Conservation (phyloP, 1,140 invertebrate genomes). For the Mercenaria mercenaria region DNA sequence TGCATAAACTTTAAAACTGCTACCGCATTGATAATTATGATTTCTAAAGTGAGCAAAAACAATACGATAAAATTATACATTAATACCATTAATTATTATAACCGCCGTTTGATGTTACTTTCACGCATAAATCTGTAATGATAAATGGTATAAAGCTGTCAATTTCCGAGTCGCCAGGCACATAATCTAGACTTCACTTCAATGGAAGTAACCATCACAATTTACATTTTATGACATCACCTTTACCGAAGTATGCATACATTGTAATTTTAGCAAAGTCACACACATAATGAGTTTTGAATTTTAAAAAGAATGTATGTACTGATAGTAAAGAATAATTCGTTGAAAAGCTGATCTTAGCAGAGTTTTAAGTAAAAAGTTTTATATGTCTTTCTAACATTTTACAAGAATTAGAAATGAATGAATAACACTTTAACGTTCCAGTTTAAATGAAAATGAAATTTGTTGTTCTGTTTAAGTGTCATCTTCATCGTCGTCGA, state of each 20-base stretch:
- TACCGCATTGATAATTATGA: constrained; percentile 1
- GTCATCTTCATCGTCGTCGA: no score
- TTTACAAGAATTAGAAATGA: no score
- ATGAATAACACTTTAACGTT: no score
- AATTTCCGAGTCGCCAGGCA: constrained; percentile 27
- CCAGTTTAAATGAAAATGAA: not conserved
- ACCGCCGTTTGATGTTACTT: constrained; percentile 44
- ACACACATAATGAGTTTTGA: not conserved
- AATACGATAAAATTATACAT: constrained; percentile 43
- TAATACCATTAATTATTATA: constrained; percentile 51
- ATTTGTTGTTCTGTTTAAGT: no score
- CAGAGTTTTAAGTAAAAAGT: no score
- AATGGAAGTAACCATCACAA: constrained; percentile 3
- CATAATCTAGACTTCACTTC: constrained; percentile 22
- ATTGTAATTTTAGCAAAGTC: constrained; percentile 33
- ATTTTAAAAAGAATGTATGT: not conserved
- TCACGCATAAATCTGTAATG: constrained; percentile 52
- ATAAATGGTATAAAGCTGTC: constrained; percentile 56
- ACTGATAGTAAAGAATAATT: no score
- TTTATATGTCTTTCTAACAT: no score
- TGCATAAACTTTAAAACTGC: not conserved
- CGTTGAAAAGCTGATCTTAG: no score
- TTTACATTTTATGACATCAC: constrained; percentile 31
- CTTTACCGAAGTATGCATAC: constrained; percentile 38
- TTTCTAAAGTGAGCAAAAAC: not conserved